Conservation (phyloP, 1,140 invertebrate species). For the Magallana gigas region DNA sequence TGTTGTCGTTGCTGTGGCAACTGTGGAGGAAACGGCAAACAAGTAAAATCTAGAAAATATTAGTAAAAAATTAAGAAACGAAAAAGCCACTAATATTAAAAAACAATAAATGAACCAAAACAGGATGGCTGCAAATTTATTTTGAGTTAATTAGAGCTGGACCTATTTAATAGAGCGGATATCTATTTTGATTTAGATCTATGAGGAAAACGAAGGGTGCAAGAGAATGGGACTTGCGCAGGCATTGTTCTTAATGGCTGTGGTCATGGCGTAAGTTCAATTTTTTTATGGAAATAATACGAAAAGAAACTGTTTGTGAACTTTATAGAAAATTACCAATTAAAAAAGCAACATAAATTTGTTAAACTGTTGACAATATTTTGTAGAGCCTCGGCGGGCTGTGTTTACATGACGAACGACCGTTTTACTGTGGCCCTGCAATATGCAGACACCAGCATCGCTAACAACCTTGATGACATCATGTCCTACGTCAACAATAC, state of each 20-base stretch:
- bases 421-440: conserved; percentile 60
- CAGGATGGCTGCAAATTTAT: no score
- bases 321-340: no score
- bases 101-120: no score
- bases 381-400: conserved; percentile 60
- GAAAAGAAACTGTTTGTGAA: no score
- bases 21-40: conserved; percentile 64
- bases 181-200: conserved; percentile 38
- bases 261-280: conserved; percentile 59
- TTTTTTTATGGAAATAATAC: no score
- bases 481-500: conserved; percentile 59
- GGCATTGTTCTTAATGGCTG: conserved; percentile 60
- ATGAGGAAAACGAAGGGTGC: conserved; percentile 63
- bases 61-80: no score
- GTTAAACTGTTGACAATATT: not conserved
- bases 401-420: conserved; percentile 65
- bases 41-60: not conserved
- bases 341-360: no score
- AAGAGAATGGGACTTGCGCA: conserved; percentile 67
- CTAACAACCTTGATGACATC: conserved; percentile 62
- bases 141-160: no score
- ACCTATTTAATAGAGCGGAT: no score
- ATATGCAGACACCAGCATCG: conserved; percentile 57
- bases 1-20: conserved; percentile 68
- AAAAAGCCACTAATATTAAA: no score